Percentiles rank a stretch among this genome's conserved stretches.
Conservation (phyloP, 2,113 vertebrate species). For the Donacobius atricapilla region DNA sequence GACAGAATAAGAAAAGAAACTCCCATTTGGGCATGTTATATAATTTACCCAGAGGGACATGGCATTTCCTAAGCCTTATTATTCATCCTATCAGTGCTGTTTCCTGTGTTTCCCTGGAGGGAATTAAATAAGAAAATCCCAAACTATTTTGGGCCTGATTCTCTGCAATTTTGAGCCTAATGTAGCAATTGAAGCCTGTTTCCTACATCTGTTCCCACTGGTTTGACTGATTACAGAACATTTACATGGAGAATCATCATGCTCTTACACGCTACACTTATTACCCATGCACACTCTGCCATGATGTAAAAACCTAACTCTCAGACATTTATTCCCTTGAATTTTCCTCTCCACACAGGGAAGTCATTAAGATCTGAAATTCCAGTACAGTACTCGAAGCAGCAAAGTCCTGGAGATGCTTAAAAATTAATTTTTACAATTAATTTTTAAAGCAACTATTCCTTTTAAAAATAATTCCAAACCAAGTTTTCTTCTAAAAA, state of each 20-base stretch:
- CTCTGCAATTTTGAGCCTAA: background rate
- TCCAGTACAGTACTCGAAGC: background rate
- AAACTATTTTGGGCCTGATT: background rate
- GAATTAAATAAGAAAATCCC: background rate
- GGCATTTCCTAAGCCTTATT: background rate
- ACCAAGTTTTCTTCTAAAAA: background rate
- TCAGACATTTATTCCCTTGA: background rate
- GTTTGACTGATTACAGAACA: background rate
- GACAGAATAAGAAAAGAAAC: background rate
- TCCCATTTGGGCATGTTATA: background rate
- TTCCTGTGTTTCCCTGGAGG: background rate
- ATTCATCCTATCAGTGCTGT: background rate
- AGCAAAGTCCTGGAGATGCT: background rate
- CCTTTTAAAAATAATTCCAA: background rate
- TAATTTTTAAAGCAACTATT: background rate
- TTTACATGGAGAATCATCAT: background rate
- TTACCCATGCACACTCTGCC: fast-evolving
- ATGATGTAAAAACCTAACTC: background rate
- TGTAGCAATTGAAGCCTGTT: background rate
- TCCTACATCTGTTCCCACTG: background rate
- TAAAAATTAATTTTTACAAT: background rate
- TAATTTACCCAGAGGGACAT: background rate
- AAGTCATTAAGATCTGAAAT: background rate
- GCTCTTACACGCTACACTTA: background rate
- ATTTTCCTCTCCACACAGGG: background rate